phyloP scores from a whole-genome alignment of 1,140 invertebrate genomes.

The Hyles euphorbiae region DNA sequence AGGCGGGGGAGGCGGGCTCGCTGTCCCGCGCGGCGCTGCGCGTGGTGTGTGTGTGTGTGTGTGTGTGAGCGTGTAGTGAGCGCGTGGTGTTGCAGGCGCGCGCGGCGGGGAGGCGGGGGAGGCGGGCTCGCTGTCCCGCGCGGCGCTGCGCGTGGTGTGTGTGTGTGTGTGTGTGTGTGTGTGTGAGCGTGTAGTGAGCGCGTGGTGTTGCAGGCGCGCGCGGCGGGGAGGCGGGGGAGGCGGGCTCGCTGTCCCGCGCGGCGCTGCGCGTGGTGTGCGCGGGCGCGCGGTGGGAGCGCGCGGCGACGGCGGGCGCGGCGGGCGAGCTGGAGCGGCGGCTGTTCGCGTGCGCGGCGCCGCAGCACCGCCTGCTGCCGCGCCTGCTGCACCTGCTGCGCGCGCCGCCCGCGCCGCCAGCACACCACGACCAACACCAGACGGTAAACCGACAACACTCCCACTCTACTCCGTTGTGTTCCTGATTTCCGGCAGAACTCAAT shows the following conservation, averaged over 20 bases:
- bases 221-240: slow-evolving; percentile 6
- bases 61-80: too few relatives aligned
- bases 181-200: neutral
- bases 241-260: slow-evolving; percentile 39
- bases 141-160: neutral
- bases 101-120: too few relatives aligned
- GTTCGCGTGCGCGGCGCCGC: slow-evolving; percentile 52
- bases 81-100: too few relatives aligned
- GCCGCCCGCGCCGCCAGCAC: slow-evolving; percentile 27
- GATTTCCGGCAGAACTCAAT: too few relatives aligned
- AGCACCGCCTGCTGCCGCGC: slow-evolving; percentile 59
- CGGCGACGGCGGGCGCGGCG: slow-evolving; percentile 33
- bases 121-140: too few relatives aligned
- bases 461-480: neutral
- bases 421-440: neutral
- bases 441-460: neutral
- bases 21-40: too few relatives aligned
- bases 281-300: slow-evolving; percentile 57
- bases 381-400: slow-evolving; percentile 51
- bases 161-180: too few relatives aligned
- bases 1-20: too few relatives aligned
- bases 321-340: slow-evolving; percentile 48
- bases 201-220: neutral
- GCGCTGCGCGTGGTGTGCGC: slow-evolving; percentile 52
- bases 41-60: too few relatives aligned